Evolutionary conservation across 2,113 vertebrate species (phyloP).

Genomic region (Lynx canadensis): DNA sequence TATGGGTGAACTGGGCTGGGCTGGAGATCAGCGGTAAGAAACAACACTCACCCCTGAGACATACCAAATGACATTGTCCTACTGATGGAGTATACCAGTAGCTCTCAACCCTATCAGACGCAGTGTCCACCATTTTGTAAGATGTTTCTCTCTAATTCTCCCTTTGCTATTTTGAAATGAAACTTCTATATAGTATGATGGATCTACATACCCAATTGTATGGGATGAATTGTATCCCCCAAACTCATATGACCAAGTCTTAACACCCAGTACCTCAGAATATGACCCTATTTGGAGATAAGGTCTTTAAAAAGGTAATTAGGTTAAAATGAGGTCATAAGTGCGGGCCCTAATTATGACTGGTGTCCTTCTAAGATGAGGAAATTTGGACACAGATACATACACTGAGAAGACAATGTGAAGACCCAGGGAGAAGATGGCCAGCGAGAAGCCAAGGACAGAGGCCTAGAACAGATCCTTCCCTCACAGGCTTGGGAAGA

Average conservation of each 20-base stretch:
- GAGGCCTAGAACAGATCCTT: background rate
- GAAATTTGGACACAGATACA: background rate
- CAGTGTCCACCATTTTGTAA: background rate
- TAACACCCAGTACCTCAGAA: background rate
- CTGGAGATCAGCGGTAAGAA: background rate
- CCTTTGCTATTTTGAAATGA: constrained; percentile 26
- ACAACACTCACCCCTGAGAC: background rate
- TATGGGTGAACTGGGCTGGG: background rate
- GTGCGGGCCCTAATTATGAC: background rate
- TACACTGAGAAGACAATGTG: background rate
- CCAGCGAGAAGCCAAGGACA: background rate
- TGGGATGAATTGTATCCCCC: background rate
- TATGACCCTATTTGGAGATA: background rate
- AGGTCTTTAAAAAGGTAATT: background rate
- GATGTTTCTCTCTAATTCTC: background rate
- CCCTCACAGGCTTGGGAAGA: background rate
- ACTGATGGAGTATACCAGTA: background rate
- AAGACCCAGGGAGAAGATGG: background rate
- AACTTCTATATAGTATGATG: background rate
- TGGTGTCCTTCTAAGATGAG: background rate
- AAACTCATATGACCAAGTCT: background rate
- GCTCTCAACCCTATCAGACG: background rate
- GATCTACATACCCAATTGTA: background rate
- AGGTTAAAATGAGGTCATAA: background rate
- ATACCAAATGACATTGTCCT: background rate